Evolutionary conservation across 2,888 invertebrate genomes (phyloP).

Genomic region (Apamea monoglypha): DNA sequence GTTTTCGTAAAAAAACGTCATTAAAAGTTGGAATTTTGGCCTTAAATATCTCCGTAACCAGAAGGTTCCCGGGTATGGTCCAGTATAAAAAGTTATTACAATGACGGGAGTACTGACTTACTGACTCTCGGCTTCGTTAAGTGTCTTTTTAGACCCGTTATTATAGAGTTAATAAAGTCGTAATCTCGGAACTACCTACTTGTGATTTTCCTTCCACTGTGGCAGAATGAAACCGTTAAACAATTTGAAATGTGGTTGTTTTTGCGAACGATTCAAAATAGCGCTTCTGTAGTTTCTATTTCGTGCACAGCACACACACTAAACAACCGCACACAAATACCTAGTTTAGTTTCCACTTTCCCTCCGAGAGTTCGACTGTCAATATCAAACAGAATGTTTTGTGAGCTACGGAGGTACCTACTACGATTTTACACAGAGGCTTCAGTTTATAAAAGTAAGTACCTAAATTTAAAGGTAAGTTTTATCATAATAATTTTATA

Average conservation of each 20-base stretch:
- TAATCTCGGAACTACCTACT: neutral
- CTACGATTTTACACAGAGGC: constrained; percentile 2
- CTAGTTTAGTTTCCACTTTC: constrained; percentile 74
- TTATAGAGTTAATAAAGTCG: neutral
- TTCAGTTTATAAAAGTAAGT: neutral
- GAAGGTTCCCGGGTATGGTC: too few species aligned
- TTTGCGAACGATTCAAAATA: neutral
- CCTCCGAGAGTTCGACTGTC: constrained; percentile 69
- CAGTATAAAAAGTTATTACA: too few species aligned
- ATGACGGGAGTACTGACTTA: too few species aligned
- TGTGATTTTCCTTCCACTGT: neutral
- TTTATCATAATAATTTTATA: neutral
- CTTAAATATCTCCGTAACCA: too few species aligned
- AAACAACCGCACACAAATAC: constrained; percentile 77
- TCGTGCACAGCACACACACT: constrained; percentile 62
- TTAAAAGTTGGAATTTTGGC: too few species aligned
- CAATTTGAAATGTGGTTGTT: neutral
- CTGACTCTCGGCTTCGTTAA: too few species aligned
- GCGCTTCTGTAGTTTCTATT: constrained; percentile 40
- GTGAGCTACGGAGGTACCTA: constrained; percentile 20
- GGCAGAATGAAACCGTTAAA: neutral
- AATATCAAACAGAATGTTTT: constrained; percentile 69
- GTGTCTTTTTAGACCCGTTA: too few species aligned
- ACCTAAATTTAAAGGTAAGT: neutral
- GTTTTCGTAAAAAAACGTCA: too few species aligned